phyloP scores from a whole-genome alignment of 2,888 invertebrate genomes.

The Acanthosepion pharaonis region DNA sequence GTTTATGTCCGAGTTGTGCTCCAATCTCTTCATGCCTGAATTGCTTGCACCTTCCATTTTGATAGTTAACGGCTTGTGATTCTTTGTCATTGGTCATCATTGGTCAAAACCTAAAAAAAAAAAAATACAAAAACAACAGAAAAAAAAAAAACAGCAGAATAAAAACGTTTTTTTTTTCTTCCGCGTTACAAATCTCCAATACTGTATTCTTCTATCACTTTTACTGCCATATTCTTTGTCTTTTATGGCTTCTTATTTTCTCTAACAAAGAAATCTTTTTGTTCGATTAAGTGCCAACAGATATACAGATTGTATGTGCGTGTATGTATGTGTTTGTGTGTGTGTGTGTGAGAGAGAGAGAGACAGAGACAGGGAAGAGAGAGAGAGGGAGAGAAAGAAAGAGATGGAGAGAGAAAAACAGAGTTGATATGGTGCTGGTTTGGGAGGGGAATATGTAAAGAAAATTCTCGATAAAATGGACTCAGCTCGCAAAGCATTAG shows the following conservation, averaged over 20 bases:
- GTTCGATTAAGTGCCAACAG: neutral
- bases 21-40: neutral
- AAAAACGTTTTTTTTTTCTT: neutral
- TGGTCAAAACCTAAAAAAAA: neutral
- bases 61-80: neutral
- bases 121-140: neutral
- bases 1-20: neutral
- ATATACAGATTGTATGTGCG: neutral
- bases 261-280: neutral
- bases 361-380: too few relatives aligned
- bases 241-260: neutral
- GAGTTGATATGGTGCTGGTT: neutral
- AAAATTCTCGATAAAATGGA: neutral
- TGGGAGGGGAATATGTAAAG: neutral
- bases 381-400: too few relatives aligned
- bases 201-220: neutral
- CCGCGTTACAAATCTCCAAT: neutral
- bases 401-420: too few relatives aligned
- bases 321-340: neutral
- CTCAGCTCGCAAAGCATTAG: neutral
- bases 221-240: neutral
- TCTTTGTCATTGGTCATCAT: neutral
- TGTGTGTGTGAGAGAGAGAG: neutral
- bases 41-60: neutral
- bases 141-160: neutral